Base-by-base conservation (phyloP, 2,113 vertebrate genomes). In the Hirundichthys speculiger region DNA sequence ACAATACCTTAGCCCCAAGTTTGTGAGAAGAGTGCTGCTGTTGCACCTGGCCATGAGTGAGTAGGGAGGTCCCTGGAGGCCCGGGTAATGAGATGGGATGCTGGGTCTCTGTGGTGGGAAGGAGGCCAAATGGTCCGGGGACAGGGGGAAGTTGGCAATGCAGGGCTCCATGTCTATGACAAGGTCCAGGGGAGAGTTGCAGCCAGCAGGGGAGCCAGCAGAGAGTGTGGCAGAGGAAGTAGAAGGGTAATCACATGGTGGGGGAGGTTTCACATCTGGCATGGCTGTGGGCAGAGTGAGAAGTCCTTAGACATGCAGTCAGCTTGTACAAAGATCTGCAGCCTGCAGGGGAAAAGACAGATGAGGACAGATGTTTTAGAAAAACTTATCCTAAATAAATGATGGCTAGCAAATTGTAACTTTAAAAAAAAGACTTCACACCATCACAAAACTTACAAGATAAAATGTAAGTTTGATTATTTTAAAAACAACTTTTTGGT, bases 1-100 rank as follows among this genome's bases (percentile, higher is more conserved):
- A 65, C 92, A 92, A 69, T 92, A 93, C 83, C 91, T 92, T 69
- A 94, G 81, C 73, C 92, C 94, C 88, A 94, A 81, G 82, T 93
- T 93, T 8, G 89, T 84, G 56, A 86, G 91, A 64, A 94, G 80
- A 63, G 90, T 91, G 85, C 94, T 93, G 82, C 89, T 94, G 85
- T 92, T 94, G 85, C 92, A 94, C 80, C 93, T 82, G 73, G 91
- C 81, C 86, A 93, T 89, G 74, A 92, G 89, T 5, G 91, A 91
- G 88, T 86, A 93, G 47, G 89, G 88, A 64, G 90, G 84, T 61
- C 91, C 93, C 74, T 90, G 92, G 67, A 84, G 75, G 62, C 71
- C 87, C 58, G 62, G 69, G 75, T 68, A 84, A 62, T 56, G 77
- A 27, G 69, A n/a, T n/a, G n/a, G 38, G 19, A 53, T 0, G 2